Evolutionary conservation across 2,113 vertebrate species (phyloP).

Genomic region (Harpagus bidentatus): DNA sequence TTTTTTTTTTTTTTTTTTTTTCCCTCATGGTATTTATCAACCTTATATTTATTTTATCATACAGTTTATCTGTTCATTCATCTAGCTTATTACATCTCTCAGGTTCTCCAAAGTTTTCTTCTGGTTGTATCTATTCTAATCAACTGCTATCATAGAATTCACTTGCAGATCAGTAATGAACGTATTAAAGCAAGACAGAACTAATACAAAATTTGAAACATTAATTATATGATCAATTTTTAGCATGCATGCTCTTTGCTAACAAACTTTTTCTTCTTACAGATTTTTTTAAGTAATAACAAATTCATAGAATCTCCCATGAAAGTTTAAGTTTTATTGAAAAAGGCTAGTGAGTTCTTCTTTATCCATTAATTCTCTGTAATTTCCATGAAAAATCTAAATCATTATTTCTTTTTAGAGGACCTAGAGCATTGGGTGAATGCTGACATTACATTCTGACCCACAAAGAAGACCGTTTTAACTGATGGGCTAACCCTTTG

Average conservation of each 20-base stretch:
- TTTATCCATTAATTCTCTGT: background rate
- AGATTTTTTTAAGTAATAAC: background rate
- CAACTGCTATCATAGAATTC: background rate
- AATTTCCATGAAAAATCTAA: background rate
- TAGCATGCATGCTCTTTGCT: background rate
- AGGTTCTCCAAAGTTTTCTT: background rate
- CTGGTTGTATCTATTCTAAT: background rate
- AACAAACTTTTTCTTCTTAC: background rate
- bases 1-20: too few species aligned
- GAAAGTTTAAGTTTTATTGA: background rate
- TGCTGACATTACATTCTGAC: background rate
- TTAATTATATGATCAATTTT: background rate
- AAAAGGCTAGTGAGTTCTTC: background rate
- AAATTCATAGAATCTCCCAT: background rate
- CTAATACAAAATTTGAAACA: background rate
- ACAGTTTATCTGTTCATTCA: background rate
- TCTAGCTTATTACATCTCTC: background rate
- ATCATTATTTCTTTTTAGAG: background rate
- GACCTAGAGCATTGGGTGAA: background rate
- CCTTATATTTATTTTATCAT: background rate
- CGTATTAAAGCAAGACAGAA: background rate
- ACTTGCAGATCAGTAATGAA: background rate
- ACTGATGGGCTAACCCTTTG: background rate
- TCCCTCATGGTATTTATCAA: background rate
- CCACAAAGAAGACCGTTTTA: background rate